Percentiles rank a stretch among this genome's conserved stretches.
phyloP scores from a whole-genome alignment of 2,888 invertebrate genomes.

The Congeria kusceri region DNA sequence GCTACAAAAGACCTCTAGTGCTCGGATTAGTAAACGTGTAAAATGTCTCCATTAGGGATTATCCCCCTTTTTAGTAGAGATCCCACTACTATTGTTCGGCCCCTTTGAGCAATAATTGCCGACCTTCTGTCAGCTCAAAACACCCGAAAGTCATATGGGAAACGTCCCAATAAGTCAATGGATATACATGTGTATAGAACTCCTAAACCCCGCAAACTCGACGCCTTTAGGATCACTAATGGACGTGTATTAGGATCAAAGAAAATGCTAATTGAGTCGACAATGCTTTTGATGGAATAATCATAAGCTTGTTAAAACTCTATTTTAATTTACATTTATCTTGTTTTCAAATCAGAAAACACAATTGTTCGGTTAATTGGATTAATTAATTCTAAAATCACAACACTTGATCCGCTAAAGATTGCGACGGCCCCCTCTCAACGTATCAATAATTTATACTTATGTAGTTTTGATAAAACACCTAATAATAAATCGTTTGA shows the following conservation, averaged over 20 bases:
- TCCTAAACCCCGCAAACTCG: background rate
- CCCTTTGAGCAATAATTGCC: slow-evolving; percentile 43
- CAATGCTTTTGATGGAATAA: background rate
- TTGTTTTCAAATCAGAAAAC: too few relatives aligned
- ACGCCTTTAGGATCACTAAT: slow-evolving; percentile 1
- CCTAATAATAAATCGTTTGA: too few relatives aligned
- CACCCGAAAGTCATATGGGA: background rate
- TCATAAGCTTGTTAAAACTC: background rate
- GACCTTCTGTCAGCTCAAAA: slow-evolving; percentile 12
- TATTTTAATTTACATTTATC: too few relatives aligned
- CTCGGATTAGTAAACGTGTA: slow-evolving; percentile 38
- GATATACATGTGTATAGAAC: background rate
- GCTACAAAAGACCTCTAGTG: slow-evolving; percentile 18
- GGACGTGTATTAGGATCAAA: slow-evolving; percentile 38
- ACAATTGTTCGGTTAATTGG: too few relatives aligned
- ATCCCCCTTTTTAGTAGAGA: slow-evolving; percentile 30
- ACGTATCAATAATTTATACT: too few relatives aligned
- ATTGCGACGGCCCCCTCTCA: too few relatives aligned
- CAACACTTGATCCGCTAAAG: too few relatives aligned
- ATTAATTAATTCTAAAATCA: too few relatives aligned
- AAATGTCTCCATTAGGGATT: slow-evolving; percentile 44
- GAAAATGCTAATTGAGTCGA: background rate
- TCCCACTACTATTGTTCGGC: slow-evolving; percentile 42
- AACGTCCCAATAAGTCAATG: background rate
- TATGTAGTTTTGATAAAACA: too few relatives aligned